phyloP scores from a whole-genome alignment of 2,888 invertebrate genomes.

The Pyrgus malvae region DNA sequence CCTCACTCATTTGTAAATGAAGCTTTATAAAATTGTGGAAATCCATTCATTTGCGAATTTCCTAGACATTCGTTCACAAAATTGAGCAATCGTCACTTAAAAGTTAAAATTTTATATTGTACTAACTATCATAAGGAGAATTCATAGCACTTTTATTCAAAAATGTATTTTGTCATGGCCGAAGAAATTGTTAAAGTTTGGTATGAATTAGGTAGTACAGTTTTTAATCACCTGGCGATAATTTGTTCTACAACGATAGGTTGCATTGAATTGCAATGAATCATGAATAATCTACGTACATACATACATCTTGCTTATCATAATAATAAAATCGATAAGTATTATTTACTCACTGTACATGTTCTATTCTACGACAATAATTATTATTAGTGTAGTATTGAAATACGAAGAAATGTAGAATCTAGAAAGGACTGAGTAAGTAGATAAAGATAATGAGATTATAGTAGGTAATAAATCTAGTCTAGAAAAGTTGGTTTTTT shows the following conservation, averaged over 20 bases:
- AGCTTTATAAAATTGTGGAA: constrained; percentile 5
- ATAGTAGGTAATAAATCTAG: not conserved
- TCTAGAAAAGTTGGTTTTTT: not conserved
- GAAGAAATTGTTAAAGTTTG: no score
- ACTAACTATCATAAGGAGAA: constrained; percentile 68
- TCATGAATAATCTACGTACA: no score
- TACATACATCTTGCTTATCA: no score
- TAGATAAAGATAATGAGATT: constrained; percentile 37
- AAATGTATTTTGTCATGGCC: no score
- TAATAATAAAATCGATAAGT: constrained; percentile 70
- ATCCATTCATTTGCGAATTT: constrained; percentile 15
- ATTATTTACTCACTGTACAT: constrained; percentile 61
- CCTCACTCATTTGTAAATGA: not conserved
- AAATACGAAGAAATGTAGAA: constrained; percentile 22
- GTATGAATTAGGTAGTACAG: no score
- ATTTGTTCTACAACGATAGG: no score
- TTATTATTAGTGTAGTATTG: constrained; percentile 28
- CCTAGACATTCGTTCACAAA: constrained; percentile 50
- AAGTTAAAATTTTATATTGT: constrained; percentile 63
- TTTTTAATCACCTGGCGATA: no score
- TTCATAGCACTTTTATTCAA: constrained; percentile 35
- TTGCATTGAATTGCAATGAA: no score
- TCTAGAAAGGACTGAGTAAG: constrained; percentile 10
- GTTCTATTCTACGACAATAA: constrained; percentile 78
- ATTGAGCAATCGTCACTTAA: constrained; percentile 77